Evolutionary conservation across 2,888 invertebrate species (phyloP).

Genomic region (Mimas tiliae): DNA sequence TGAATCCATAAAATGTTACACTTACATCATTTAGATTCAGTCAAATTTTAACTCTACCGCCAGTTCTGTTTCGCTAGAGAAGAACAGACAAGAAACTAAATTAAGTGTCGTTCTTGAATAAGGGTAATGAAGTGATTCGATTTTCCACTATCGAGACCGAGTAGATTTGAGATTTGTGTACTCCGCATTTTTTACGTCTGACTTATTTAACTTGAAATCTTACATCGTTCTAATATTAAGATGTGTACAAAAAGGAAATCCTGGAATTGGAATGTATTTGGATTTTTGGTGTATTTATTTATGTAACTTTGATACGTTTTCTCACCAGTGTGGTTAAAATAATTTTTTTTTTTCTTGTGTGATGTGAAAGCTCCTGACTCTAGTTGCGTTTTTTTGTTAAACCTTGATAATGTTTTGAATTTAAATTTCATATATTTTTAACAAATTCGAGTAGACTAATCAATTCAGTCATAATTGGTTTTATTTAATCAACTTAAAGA

Average conservation of each 20-base stretch:
- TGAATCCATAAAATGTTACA: too few relatives aligned
- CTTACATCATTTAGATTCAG: too few relatives aligned
- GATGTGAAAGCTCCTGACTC: slow-evolving; percentile 17
- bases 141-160: too few relatives aligned
- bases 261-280: background rate
- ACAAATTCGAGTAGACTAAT: background rate
- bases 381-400: background rate
- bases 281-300: background rate
- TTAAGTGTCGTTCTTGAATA: too few relatives aligned
- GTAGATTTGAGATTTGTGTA: too few relatives aligned
- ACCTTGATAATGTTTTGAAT: background rate
- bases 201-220: too few relatives aligned
- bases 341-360: slow-evolving; percentile 10
- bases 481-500: background rate
- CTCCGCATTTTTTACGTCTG: too few relatives aligned
- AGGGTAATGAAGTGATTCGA: too few relatives aligned
- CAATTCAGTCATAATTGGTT: background rate
- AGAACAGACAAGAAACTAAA: too few relatives aligned
- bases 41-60: too few relatives aligned
- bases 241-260: background rate
- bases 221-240: too few relatives aligned
- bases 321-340: background rate
- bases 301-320: background rate
- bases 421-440: background rate
- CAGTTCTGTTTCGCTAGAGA: too few relatives aligned